Percentiles rank a stretch among this genome's conserved stretches.
Evolutionary conservation across 2,113 vertebrate species (phyloP).

Genomic region (Rana temporaria): DNA sequence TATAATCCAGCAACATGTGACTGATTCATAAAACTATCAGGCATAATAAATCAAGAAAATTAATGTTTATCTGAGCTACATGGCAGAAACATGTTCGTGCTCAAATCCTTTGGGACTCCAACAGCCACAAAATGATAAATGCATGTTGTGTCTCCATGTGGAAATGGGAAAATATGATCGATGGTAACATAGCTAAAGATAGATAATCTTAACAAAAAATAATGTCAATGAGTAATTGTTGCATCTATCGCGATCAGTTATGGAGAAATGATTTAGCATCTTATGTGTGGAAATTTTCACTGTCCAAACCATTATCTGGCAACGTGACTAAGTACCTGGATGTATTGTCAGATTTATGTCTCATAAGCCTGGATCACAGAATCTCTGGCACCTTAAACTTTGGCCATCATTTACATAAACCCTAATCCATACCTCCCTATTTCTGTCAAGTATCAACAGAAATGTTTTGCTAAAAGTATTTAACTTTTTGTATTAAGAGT

Average conservation of each 20-base stretch:
- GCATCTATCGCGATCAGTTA: background rate
- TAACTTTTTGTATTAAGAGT: too few species aligned
- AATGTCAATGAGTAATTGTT: background rate
- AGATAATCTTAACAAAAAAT: conserved; percentile 7
- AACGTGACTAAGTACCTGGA: background rate
- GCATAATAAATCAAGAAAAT: conserved; percentile 36
- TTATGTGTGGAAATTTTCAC: background rate
- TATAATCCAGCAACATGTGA: conserved; percentile 2
- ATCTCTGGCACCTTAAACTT: too few species aligned
- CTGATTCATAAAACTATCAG: background rate
- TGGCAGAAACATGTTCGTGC: background rate
- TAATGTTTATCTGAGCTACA: conserved; percentile 19
- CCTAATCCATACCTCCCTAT: too few species aligned
- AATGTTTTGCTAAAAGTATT: too few species aligned
- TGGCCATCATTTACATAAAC: too few species aligned
- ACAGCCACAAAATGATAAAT: conserved; percentile 18
- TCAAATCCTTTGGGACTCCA: conserved; percentile 21
- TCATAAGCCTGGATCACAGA: too few species aligned
- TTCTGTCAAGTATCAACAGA: too few species aligned
- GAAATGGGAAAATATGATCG: conserved; percentile 11
- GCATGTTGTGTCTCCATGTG: conserved; percentile 2
- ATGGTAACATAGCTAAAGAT: conserved; percentile 14
- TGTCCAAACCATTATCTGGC: background rate
- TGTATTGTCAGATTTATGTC: too few species aligned
- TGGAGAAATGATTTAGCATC: background rate